Conservation (phyloP, 2,888 invertebrate species). For the Mongoloraphidia duomilia region DNA sequence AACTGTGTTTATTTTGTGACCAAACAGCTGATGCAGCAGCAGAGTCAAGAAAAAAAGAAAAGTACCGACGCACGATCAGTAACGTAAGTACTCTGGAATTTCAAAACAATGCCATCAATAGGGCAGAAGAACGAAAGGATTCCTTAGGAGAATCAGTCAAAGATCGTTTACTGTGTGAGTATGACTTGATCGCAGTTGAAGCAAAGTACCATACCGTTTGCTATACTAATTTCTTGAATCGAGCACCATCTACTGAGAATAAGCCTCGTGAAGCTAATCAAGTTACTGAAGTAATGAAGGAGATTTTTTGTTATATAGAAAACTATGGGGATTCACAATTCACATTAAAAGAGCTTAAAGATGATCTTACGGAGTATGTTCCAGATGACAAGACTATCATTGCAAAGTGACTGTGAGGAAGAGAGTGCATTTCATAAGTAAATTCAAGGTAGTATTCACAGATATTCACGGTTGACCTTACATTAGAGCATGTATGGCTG, state of each 20-base stretch:
- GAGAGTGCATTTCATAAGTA: no score
- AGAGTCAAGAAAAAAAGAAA: constrained; percentile 19
- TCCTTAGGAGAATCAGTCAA: constrained; percentile 20
- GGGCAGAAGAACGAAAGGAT: constrained; percentile 21
- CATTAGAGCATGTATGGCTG: no score
- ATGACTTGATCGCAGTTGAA: constrained; percentile 12
- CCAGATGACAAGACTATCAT: constrained; percentile 21
- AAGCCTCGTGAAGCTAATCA: constrained; percentile 22
- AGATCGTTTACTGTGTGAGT: constrained; percentile 18
- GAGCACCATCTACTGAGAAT: constrained; percentile 19
- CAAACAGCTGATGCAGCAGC: constrained; percentile 17
- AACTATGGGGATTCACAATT: constrained; percentile 24
- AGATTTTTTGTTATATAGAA: constrained; percentile 22
- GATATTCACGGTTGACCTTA: no score
- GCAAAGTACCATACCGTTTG: background rate
- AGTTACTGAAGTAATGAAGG: constrained; percentile 24
- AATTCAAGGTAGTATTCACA: no score
- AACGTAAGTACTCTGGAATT: constrained; percentile 21
- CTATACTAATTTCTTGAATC: background rate
- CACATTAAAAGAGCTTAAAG: constrained; percentile 22
- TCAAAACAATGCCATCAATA: constrained; percentile 20
- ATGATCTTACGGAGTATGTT: constrained; percentile 20
- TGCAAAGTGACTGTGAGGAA: no score
- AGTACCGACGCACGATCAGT: constrained; percentile 19
- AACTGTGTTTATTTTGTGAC: constrained; percentile 23